Percentiles rank a stretch among this genome's conserved stretches.
These are phyloP conservation scores for Harpalus rufipes DNA, from an alignment of 2,888 invertebrate genomes.

Conservation along the genomic window DNA sequence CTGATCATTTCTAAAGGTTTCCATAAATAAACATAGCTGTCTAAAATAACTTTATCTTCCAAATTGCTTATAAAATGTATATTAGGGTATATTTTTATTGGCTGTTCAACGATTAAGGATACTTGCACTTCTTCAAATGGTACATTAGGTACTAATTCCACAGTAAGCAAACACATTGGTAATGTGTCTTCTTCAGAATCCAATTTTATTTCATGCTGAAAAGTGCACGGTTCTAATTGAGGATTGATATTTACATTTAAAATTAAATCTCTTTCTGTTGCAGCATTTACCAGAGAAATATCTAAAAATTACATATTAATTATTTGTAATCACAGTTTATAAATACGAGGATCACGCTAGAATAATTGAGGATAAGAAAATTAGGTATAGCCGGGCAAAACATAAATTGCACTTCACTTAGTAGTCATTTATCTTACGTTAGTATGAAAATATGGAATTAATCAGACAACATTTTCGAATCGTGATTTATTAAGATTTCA, in stretches of 20 bases:
- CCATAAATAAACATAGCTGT: conserved; percentile 78
- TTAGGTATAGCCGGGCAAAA: no score
- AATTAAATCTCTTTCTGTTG: conserved; percentile 79
- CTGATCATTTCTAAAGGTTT: conserved; percentile 80
- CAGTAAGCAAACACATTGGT: conserved; percentile 80
- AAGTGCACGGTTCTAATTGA: conserved; percentile 75
- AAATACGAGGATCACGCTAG: no score
- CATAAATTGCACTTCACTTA: no score
- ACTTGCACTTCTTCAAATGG: conserved; percentile 84
- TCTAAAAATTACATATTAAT: conserved; percentile 71
- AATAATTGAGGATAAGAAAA: no score
- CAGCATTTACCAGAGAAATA: conserved; percentile 75
- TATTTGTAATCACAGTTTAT: no score
- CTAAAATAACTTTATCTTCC: conserved; percentile 74
- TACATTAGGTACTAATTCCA: conserved; percentile 82
- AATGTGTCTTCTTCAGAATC: conserved; percentile 71
- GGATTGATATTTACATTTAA: conserved; percentile 77
- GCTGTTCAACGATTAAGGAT: conserved; percentile 80
- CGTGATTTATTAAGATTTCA: no score
- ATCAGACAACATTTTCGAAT: no score
- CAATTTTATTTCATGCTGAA: conserved; percentile 70
- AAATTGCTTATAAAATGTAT: conserved; percentile 74
- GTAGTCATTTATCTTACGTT: no score
- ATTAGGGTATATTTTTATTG: conserved; percentile 76
- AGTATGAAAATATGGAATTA: no score